phyloP scores from a whole-genome alignment of 2,888 invertebrate species.

The Rhagonycha fulva region DNA sequence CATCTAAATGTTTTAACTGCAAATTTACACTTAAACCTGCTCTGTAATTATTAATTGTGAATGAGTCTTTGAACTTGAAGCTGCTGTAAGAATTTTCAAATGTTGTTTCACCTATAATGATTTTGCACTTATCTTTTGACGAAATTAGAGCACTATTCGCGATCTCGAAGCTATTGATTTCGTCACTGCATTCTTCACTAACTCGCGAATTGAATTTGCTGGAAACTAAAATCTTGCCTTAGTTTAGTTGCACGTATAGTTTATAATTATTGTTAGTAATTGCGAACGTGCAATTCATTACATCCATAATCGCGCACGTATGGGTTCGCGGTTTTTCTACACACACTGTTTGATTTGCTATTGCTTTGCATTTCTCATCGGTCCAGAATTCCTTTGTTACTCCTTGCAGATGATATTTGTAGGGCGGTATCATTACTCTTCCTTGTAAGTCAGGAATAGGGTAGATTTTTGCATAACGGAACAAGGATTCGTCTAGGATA shows the following conservation, averaged over 20 bases:
- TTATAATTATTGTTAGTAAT: not conserved
- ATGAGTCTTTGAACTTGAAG: constrained; percentile 4
- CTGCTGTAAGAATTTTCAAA: constrained; percentile 13
- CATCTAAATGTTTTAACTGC: constrained; percentile 10
- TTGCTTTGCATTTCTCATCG: constrained; percentile 19
- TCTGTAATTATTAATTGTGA: constrained; percentile 4
- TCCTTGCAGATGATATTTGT: no score
- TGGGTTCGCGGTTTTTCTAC: no score
- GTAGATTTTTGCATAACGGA: constrained; percentile 13
- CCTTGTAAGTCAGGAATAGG: constrained; percentile 15
- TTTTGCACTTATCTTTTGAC: constrained; percentile 11
- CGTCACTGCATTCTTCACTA: not conserved
- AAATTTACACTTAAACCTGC: constrained; percentile 3
- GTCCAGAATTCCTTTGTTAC: constrained; percentile 15
- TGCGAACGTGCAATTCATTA: not conserved
- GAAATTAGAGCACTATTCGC: constrained; percentile 9
- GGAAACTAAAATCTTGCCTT: not conserved
- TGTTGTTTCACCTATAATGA: constrained; percentile 16
- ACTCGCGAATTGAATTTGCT: not conserved
- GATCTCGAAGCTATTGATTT: not conserved
- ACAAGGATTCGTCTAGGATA: constrained; percentile 16
- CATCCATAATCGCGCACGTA: no score
- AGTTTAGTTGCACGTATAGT: not conserved
- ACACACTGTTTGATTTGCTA: no score
- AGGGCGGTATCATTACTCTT: constrained; percentile 19